These are phyloP conservation scores for Sitophilus oryzae DNA, from an alignment of 1,140 invertebrate species.

Conservation along the genomic window DNA sequence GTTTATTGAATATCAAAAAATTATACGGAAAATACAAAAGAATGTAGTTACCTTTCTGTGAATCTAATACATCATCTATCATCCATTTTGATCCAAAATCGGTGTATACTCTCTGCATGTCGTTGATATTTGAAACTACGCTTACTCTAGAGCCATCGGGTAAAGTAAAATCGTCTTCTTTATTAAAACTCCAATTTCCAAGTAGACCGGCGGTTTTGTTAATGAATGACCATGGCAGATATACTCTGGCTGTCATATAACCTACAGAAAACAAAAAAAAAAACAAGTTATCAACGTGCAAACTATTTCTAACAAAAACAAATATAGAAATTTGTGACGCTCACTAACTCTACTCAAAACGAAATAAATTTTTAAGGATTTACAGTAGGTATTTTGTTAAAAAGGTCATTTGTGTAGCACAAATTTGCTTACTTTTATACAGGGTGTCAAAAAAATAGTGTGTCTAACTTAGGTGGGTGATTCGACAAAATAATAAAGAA, in stretches of 20 bases:
- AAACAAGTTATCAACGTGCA: no score
- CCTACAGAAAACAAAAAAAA: constrained; percentile 52
- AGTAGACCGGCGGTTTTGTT: constrained; percentile 85
- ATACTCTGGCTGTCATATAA: constrained; percentile 78
- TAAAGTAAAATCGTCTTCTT: constrained; percentile 72
- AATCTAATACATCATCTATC: constrained; percentile 69
- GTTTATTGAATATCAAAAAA: background rate
- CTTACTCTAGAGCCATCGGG: constrained; percentile 61
- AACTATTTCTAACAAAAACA: no score
- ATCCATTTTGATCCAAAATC: constrained; percentile 74
- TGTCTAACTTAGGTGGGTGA: no score
- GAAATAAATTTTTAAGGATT: no score
- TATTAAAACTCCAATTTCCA: constrained; percentile 86
- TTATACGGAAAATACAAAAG: background rate
- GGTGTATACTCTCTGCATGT: constrained; percentile 66
- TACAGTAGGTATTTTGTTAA: no score
- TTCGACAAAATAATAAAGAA: no score
- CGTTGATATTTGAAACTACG: constrained; percentile 54
- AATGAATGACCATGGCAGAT: constrained; percentile 82
- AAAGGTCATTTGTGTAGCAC: no score
- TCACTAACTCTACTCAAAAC: no score
- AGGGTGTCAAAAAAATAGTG: no score
- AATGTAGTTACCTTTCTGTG: constrained; percentile 34
- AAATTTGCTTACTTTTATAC: no score
- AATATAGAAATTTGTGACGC: no score